Evolutionary conservation across 2,797 vertebrate genomes (phyloP), one percentile per base, ranked within the genome.

Genomic region (Cynopterus sphinx): DNA sequence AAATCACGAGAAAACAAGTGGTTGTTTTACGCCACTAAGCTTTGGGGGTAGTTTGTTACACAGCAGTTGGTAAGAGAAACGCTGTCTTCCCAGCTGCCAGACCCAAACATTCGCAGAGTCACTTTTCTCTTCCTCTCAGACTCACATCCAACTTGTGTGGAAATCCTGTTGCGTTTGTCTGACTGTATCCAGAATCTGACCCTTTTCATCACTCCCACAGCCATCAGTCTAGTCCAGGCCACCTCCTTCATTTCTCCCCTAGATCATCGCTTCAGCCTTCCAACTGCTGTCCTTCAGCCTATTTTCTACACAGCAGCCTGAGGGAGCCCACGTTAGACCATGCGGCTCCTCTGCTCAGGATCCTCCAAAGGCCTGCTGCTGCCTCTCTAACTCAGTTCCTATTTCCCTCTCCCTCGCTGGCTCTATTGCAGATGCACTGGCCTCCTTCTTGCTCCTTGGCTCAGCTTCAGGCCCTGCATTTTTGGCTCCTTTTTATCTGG

Each of bases 151-250:
- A 13, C 26, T 9, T 33, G 33, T 9, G 6, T 13, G 68, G 39
- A 70, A 57, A 28, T 46, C 31, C 33, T 65, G 6, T 19, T 49
- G 55, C 75, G 2, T 53, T 79, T 49, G 15, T 87, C 24, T 77
- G 5, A n/a, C 9, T 8, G 0, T n/a, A 24, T 33, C 73, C 9
- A n/a, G 88, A 61, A 26, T 63, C 53, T 24, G 31, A 26, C 36
- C n/a, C 67, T 89, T 78, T 65, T 26, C 28, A 15, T 11, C 1
- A 15, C 51, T 36, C 61, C 13, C 7, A 0, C 1, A 1, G 71
- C 57, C 0, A 0, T 21, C 16, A 2, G 7, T 67, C 39, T 46
- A 10, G n/a, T 7, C 46, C 3, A 49, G 36, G 59, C 28, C 5
- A 15, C 21, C 33, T 5, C 28, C 63, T 55, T 77, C 3, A 19